Base-by-base conservation (phyloP, 1,140 invertebrate genomes). In the Sweltsa coloradensis region DNA sequence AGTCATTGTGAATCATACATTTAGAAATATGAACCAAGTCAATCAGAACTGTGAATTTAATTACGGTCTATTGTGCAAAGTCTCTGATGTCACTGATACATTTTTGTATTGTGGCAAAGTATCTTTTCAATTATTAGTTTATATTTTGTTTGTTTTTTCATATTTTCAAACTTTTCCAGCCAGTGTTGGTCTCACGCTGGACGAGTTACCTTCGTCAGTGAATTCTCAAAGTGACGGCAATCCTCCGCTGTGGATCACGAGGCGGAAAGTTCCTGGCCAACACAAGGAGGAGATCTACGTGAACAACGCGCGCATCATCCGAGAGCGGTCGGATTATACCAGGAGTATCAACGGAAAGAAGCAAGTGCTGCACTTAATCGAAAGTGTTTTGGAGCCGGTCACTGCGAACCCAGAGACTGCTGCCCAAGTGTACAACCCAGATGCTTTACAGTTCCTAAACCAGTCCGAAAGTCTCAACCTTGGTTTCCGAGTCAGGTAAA, bases 301-400 rank as follows among this genome's bases (percentile, higher is more conserved):
- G 45, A 89, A 89, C 62, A 87, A 88, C 62, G 85, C 85, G 0
- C 78, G 76, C 64, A 72, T 89, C 26, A 62, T 81, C 41, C 40
- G 41, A 11, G 72, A 74, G n/a, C 70, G 76, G n/a, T 81, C 81
- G 19, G 80, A 83, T 61, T 76, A 78, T 50, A 67, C 72, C 41
- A 68, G 76, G 13, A 79, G 79, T 53, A 59, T 57, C 25, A 64
- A 68, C 37, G 69, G 68, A 31, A 78, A 78, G 56, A 73, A 72
- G 57, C 85, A 87, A 84, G 77, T 89, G 19, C 67, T 89, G 45
- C 85, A 89, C 61, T 76, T 85, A 55, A 85, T 89, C 55, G 83
- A 86, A 49, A 80, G 86, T 65, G 81, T 89, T 11, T 62, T 89
- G 45, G 74, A 83, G 48, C 85, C 86, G 3, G 71, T 85, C 1